Conservation (phyloP, 2,113 vertebrate species). For the Psophia crepitans region DNA sequence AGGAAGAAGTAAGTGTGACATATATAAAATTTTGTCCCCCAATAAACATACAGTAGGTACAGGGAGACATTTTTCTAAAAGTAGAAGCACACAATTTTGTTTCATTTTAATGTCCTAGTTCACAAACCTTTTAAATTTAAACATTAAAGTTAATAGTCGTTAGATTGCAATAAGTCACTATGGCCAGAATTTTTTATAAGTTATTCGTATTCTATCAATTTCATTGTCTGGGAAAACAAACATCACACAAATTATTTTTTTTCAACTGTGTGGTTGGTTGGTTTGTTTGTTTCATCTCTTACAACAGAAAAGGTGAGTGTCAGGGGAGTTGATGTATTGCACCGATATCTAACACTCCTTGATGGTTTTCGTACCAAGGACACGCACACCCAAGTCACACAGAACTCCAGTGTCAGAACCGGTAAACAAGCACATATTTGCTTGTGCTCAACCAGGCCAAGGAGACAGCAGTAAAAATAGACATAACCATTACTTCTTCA, state of each 20-base stretch:
- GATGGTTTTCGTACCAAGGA: neutral
- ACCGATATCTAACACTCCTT: neutral
- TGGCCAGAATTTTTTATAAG: neutral
- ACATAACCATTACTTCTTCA: neutral
- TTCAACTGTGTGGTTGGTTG: rapidly evolving
- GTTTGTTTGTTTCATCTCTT: neutral
- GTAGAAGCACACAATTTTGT: neutral
- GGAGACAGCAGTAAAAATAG: neutral
- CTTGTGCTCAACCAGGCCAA: neutral
- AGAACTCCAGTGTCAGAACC: neutral
- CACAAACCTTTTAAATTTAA: neutral
- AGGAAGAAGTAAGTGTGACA: neutral
- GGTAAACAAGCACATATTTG: neutral
- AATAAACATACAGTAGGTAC: neutral
- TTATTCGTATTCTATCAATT: neutral
- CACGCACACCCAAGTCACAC: neutral
- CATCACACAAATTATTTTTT: neutral
- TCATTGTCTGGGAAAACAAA: neutral
- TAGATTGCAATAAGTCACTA: neutral
- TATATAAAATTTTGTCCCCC: neutral
- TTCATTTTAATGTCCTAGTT: neutral
- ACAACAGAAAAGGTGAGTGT: neutral
- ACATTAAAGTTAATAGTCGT: neutral
- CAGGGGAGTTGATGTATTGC: neutral
- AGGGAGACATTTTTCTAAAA: neutral